Evolutionary conservation across 2,113 vertebrate genomes (phyloP).

Genomic region (Sorex fumeus): DNA sequence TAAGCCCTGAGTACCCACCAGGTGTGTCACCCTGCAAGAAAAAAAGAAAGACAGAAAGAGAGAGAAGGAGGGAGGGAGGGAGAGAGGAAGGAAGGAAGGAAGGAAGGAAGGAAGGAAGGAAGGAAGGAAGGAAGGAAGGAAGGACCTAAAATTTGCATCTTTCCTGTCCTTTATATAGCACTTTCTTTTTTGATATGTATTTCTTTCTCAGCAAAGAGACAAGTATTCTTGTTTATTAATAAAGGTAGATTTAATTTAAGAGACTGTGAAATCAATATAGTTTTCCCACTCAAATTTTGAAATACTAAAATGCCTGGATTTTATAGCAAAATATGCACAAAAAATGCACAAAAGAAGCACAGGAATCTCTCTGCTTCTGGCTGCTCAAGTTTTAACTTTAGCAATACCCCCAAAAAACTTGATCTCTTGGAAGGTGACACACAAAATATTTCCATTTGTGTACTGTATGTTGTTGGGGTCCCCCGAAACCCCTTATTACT

Average conservation of each 20-base stretch:
- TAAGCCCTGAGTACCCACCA: too few species aligned
- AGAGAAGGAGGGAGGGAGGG: too few species aligned
- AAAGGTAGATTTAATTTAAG: not conserved
- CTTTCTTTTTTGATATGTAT: not conserved
- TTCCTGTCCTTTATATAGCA: not conserved
- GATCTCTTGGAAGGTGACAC: not conserved
- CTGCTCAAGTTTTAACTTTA: constrained; percentile 16
- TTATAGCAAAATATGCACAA: not conserved
- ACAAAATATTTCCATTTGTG: not conserved
- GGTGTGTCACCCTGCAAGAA: too few species aligned
- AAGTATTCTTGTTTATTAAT: constrained; percentile 11
- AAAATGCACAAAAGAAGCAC: not conserved
- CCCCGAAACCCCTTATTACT: not conserved
- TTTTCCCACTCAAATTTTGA: constrained; percentile 36
- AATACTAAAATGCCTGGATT: constrained; percentile 35
- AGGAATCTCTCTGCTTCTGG: not conserved
- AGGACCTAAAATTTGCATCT: not conserved
- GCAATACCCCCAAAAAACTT: constrained; percentile 15
- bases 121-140: too few species aligned
- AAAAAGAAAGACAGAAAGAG: too few species aligned
- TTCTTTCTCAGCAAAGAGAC: constrained; percentile 37
- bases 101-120: not conserved
- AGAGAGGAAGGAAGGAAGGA: too few species aligned
- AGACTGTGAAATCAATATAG: not conserved
- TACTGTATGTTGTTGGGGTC: not conserved